Evolutionary conservation across 37 sponge, comb jelly and placozoan genomes (phyloP), one percentile per base, ranked within the genome.

Genomic region (Hexactinellida sp.): DNA sequence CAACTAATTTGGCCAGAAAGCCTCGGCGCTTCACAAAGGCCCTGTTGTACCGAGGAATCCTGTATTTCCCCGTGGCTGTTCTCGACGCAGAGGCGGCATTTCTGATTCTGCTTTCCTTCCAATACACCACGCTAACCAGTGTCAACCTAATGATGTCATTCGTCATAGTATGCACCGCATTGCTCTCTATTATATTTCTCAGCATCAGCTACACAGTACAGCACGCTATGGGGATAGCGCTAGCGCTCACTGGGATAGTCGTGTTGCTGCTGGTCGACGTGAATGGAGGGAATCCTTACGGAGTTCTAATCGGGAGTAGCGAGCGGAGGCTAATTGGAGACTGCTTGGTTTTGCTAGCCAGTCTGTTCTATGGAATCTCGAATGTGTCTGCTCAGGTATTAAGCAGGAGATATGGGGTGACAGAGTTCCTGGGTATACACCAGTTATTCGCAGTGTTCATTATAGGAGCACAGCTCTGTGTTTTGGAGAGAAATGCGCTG

Each of bases 111-210:
- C 51, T 86, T 36, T 89, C 96, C 0, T 92, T 94, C 83, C 86
- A 90, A 54, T 95, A 92, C 90, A 95, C 96, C 63, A 91, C 90
- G 36, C 55, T 95, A 30, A 95, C 94, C 34, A 91, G 93, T 37
- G 55, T 95, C 30, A 38, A 96, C 92, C 85, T 96, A 13, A 84
- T 96, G 83, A 92, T 92, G 88, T 86, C 90, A 47, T 88, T 90
- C 54, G 55, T 92, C 34, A 90, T 94, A 47, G 82, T 89, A 1
- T 28, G 39, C 1, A 94, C 94, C 23, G 87, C 94, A 85, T 38
- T 94, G 0, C 87, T 94, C 39, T 96, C 97, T 0, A 87, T 87
- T 47, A n/a, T 96, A 38, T 90, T 96, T 38, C 90, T 96, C 36
- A 37, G 88, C 37, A 39, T 84, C 5, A 91, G 91, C 9, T 96